Base-by-base conservation (phyloP, 2,888 invertebrate genomes). In the Drosophila setosimentum region DNA sequence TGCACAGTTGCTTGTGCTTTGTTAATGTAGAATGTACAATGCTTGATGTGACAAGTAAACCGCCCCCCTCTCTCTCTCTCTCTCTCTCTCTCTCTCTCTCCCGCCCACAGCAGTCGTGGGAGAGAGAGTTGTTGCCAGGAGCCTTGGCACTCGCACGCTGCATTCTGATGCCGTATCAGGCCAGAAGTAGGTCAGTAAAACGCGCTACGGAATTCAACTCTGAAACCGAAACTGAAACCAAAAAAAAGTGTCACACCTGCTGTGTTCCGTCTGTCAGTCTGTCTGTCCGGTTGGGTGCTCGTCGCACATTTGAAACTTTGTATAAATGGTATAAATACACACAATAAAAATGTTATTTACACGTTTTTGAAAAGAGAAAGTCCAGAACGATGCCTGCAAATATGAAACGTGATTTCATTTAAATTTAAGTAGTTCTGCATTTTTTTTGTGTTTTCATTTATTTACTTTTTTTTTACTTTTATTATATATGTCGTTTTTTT, bases 281-380 rank as follows among this genome's bases (percentile, higher is more conserved):
- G 50, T 45, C 27, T 29, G 61, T 48, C 45, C 58, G 59, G 40
- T 50, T 60, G 61, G 65, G 70, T 62, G 59, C 61, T 69, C 67
- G 67, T 69, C 78, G 64, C 40, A 58, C 78, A 68, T 61, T 76
- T 66, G 73, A 81, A 84, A 73, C 70, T 85, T 76, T 77, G 85
- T 64, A 83, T 84, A 86, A 82, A 88, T 80, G 82, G 76, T 78
- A 83, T 88, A 83, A 84, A 84, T 81, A 77, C 68, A 58, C 60
- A 73, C 78, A 78, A 89, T 89, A 91, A 91, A 91, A 87, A 80
- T 87, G 83, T 85, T 87, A 82, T 87, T 89, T 88, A 90, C 91
- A 89, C 68, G 78, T 69, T 85, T 83, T 79, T 90, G 88, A 90
- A 92, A 92, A 91, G 91, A 92, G 91, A 91, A 91, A 91, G 92